These are phyloP conservation scores for Campoplex capitator DNA, from an alignment of 2,888 invertebrate species.

Conservation along the genomic window DNA sequence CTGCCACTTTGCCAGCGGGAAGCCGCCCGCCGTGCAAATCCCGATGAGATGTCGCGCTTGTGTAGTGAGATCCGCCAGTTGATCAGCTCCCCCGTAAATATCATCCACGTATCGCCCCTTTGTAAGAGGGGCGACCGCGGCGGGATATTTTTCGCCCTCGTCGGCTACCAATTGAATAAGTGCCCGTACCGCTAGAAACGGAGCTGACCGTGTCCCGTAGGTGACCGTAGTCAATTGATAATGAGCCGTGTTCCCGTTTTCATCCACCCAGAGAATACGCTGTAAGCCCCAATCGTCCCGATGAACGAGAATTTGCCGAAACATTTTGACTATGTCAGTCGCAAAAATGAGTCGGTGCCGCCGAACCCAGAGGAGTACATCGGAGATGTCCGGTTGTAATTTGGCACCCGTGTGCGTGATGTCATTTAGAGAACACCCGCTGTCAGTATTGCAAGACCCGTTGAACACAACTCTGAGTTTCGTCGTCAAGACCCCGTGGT, in stretches of 20 bases:
- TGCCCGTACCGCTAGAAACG: no score
- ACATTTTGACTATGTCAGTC: background rate
- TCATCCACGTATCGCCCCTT: background rate
- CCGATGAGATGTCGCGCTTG: background rate
- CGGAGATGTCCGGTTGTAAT: background rate
- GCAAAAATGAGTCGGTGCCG: background rate
- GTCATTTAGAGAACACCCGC: no score
- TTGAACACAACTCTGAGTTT: no score
- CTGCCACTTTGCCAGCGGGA: no score
- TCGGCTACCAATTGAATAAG: conserved; percentile 60
- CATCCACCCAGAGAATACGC: conserved; percentile 17
- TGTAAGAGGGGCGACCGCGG: conserved; percentile 35
- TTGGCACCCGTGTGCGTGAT: background rate
- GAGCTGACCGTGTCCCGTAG: no score
- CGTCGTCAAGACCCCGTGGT: no score
- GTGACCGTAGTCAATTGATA: background rate
- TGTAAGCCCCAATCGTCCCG: conserved; percentile 25
- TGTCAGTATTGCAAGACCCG: no score
- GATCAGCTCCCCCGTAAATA: no score
- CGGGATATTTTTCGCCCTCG: conserved; percentile 51
- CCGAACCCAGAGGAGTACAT: background rate
- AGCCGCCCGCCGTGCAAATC: no score
- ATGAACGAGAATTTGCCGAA: background rate
- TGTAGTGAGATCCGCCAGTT: background rate
- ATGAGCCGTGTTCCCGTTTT: background rate